phyloP scores from a whole-genome alignment of 2,797 vertebrate species.

The Lagodon rhomboides region DNA sequence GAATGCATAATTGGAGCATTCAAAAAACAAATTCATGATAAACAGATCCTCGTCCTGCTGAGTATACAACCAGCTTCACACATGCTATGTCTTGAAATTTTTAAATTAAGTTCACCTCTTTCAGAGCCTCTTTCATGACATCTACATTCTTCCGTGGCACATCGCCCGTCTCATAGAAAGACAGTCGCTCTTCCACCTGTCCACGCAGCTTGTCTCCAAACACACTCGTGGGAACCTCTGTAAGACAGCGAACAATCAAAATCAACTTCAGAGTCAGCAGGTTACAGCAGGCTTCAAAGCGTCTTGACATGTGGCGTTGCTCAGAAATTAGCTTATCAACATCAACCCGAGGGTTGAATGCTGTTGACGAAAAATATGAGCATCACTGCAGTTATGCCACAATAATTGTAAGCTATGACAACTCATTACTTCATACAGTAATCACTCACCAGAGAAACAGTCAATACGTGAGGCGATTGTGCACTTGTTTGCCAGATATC shows the following conservation, averaged over 20 bases:
- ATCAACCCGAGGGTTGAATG: constrained; percentile 87
- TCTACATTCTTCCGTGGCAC: constrained; percentile 94
- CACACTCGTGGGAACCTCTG: constrained; percentile 93
- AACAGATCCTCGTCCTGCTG: fast-evolving
- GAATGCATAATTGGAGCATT: not conserved
- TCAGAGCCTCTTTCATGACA: constrained; percentile 95
- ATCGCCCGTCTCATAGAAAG: constrained; percentile 95
- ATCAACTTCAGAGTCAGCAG: not conserved
- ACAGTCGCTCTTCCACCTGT: constrained; percentile 95
- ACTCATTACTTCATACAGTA: fast-evolving
- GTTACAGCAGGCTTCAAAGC: fast-evolving
- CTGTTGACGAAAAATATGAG: constrained; percentile 99
- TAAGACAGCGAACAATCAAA: not conserved
- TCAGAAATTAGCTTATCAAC: constrained; percentile 88
- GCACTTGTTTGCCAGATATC: constrained; percentile 98
- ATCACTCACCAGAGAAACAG: constrained; percentile 93
- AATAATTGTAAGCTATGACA: fast-evolving
- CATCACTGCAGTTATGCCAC: constrained; percentile 88
- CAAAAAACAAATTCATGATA: not conserved
- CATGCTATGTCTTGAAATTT: not conserved
- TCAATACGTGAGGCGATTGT: constrained; percentile 96
- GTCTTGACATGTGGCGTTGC: constrained; percentile 76
- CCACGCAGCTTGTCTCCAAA: constrained; percentile 94
- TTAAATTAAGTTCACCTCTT: constrained; percentile 84
- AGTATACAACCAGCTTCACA: not conserved